Base-by-base conservation (phyloP, 2,888 invertebrate genomes). In the Molanna angustata region DNA sequence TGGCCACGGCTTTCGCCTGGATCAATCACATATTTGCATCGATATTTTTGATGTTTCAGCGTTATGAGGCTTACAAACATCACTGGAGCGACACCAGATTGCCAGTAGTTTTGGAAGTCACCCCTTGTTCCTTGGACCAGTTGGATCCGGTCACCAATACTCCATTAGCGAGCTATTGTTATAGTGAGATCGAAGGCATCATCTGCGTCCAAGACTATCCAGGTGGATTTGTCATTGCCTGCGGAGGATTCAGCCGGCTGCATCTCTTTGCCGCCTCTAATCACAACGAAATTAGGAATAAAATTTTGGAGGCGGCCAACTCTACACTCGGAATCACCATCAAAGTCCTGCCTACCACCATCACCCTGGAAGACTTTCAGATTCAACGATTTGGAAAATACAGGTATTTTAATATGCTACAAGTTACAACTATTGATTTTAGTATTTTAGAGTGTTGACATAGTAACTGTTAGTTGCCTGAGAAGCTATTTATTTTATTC, bases 81-180 rank as follows among this genome's bases (percentile, higher is more conserved):
- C 96, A 97, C 66, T 99, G 98, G 97, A 94, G 95, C 41, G 95
- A 95, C 47, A 90, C 88, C 27, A 83, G 90, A 57, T 77, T 95
- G 35, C 93, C 94, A 1, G 84, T 94, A 14, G 83, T 90, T 18
- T 73, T 99, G 55, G 94, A 96, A 78, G 89, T 96, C 1, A 91
- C 92, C n/a, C 88, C 92, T 0, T 90, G 89, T 67, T 90, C 94
- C 20, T 71, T 99, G 49, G 92, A 96, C 67, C 98, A 98, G 70
- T 71, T 94, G 53, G 94, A 97, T 70, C 88, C 92, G 1, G 85
- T 90, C 1, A 90, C 90, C 1, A 89, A 90, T 66, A 83, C 84
- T 56, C 72, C 90, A 17, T 74, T 96, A 48, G 90, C 94, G 27
- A 72, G 71, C 60, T 77, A 76, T 40, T 73, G 75, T 1, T 77